Evolutionary conservation across 2,113 vertebrate genomes (phyloP).

Genomic region (Microtus montanus): DNA sequence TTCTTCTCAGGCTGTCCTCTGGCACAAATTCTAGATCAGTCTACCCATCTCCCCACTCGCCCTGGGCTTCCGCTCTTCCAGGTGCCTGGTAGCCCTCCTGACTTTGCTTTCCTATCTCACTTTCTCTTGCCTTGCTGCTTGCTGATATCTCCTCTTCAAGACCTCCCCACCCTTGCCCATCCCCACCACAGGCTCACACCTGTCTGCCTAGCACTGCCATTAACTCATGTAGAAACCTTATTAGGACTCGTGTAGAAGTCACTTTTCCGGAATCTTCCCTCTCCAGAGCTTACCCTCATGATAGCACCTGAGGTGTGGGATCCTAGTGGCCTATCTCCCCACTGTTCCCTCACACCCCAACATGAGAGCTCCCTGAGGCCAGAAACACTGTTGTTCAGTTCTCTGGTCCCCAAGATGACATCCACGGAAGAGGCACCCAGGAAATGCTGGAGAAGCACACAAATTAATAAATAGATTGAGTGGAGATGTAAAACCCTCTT

Average conservation of each 20-base stretch:
- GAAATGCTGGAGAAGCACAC: neutral
- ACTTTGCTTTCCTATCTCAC: neutral
- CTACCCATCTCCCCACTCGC: neutral
- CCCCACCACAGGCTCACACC: neutral
- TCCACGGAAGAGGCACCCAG: neutral
- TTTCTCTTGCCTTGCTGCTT: neutral
- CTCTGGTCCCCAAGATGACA: neutral
- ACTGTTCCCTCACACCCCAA: neutral
- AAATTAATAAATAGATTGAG: conserved; percentile 8
- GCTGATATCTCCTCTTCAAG: neutral
- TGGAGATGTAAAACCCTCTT: neutral
- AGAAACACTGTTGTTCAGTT: neutral
- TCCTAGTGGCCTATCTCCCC: neutral
- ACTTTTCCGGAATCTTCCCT: neutral
- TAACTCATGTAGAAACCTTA: neutral
- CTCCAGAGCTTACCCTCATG: neutral
- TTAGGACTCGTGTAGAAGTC: neutral
- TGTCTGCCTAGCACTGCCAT: neutral
- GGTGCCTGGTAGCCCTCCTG: neutral
- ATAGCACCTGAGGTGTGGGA: neutral
- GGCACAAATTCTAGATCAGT: neutral
- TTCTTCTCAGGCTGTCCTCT: neutral
- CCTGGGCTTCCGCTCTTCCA: neutral
- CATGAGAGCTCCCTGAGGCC: neutral
- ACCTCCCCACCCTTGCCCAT: neutral